These are phyloP conservation scores for Lordiphosa andalusiaca DNA, from an alignment of 2,888 invertebrate genomes.

Conservation along the genomic window DNA sequence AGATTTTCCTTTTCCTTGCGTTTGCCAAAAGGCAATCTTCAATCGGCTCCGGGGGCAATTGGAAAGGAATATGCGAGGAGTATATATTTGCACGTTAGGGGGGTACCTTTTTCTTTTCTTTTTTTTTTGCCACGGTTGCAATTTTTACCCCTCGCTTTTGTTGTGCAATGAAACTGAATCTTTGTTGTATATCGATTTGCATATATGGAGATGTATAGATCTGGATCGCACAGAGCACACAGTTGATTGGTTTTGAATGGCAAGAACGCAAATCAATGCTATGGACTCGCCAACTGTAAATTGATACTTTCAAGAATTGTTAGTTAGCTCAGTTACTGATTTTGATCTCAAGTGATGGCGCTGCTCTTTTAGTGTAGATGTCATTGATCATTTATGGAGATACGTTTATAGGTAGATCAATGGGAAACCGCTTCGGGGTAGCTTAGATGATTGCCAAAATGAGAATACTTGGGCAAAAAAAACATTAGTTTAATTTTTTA, in stretches of 20 bases:
- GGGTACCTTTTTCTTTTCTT: conserved; percentile 5
- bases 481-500: no score
- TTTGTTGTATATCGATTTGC: conserved; percentile 49
- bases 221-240: conserved; percentile 52
- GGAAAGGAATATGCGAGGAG: background rate
- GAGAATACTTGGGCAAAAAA: no score
- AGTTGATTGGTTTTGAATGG: conserved; percentile 67
- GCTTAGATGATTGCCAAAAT: conserved; percentile 17
- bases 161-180: conserved; percentile 65
- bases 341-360: conserved; percentile 35
- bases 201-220: conserved; percentile 30
- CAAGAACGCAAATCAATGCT: conserved; percentile 50
- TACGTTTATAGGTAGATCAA: conserved; percentile 4
- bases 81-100: conserved; percentile 1
- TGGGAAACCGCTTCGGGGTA: conserved; percentile 22
- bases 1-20: conserved; percentile 16
- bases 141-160: conserved; percentile 42
- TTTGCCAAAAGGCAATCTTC: conserved; percentile 25
- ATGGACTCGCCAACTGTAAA: conserved; percentile 52
- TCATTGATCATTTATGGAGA: conserved; percentile 26
- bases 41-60: background rate
- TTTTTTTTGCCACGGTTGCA: conserved; percentile 67
- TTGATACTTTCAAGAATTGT: conserved; percentile 48
- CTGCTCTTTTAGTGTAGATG: conserved; percentile 31
- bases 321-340: conserved; percentile 36